A percentile compares a stretch with the other conserved stretches of the same genome.
phyloP scores from a whole-genome alignment of 2,797 vertebrate species.

The Muraenolepis orangiensis region DNA sequence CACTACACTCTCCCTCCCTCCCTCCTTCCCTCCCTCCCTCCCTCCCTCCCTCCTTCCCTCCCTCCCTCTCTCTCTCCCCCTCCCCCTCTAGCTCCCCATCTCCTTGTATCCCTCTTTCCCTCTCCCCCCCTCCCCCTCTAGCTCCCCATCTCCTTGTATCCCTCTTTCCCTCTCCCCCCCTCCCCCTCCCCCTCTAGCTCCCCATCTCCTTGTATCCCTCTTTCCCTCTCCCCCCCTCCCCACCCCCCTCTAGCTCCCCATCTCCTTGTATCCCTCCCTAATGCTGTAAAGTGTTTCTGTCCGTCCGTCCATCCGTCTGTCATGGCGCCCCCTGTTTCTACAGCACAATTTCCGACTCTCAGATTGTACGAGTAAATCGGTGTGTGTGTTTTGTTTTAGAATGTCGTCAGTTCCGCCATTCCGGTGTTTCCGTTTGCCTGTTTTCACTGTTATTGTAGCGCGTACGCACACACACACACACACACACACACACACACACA shows the following conservation, averaged over 20 bases:
- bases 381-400: background rate
- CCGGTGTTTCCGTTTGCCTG: no score
- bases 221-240: background rate
- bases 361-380: background rate
- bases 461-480: background rate
- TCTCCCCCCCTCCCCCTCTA: constrained; percentile 10
- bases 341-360: background rate
- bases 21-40: background rate
- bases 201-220: no score
- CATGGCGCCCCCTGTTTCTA: background rate
- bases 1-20: background rate
- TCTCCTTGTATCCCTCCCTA: background rate
- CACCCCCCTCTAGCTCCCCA: constrained; percentile 23
- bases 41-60: no score
- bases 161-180: background rate
- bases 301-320: background rate
- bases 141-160: constrained; percentile 10
- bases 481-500: background rate
- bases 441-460: background rate
- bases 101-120: background rate
- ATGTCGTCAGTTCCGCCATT: no score
- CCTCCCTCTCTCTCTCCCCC: background rate
- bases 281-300: background rate
- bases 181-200: no score
- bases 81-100: constrained; percentile 22